These are phyloP conservation scores for Rhinichthys osculus DNA, from an alignment of 2,797 vertebrate genomes.

Conservation along the genomic window DNA sequence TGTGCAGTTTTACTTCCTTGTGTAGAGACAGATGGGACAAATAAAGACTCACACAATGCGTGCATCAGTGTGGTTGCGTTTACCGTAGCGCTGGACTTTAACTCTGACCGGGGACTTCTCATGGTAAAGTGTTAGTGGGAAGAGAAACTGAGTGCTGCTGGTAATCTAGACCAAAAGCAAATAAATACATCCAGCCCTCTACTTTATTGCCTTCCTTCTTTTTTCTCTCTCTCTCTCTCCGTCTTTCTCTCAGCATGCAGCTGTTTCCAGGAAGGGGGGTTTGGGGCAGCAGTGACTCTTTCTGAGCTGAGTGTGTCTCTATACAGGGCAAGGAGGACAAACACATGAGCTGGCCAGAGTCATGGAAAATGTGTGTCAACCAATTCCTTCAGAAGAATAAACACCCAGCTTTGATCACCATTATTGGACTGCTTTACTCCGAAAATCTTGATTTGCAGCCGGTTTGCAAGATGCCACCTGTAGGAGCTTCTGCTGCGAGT, in stretches of 20 bases:
- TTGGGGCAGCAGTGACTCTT: slow-evolving; percentile 1
- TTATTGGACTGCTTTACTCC: slow-evolving; percentile 23
- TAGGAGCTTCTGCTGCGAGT: not conserved
- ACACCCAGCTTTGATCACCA: slow-evolving; percentile 37
- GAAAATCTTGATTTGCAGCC: not conserved
- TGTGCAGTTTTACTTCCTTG: slow-evolving; percentile 16
- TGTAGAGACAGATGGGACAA: slow-evolving; percentile 1
- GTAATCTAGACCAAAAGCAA: slow-evolving; percentile 54
- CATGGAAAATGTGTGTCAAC: slow-evolving; percentile 70
- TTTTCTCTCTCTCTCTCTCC: slow-evolving; percentile 50
- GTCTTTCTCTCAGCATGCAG: slow-evolving; percentile 54
- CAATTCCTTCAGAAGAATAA: slow-evolving; percentile 39
- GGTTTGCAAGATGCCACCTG: slow-evolving; percentile 18
- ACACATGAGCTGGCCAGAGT: slow-evolving; percentile 58
- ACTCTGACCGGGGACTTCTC: slow-evolving; percentile 25
- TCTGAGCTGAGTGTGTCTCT: slow-evolving; percentile 8
- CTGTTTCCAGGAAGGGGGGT: slow-evolving; percentile 53
- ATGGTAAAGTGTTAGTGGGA: slow-evolving; percentile 41
- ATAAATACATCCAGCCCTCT: slow-evolving; percentile 44
- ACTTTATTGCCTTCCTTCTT: slow-evolving; percentile 43
- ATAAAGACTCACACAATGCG: not conserved
- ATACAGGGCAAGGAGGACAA: slow-evolving; percentile 41
- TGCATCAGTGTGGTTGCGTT: slow-evolving; percentile 1
- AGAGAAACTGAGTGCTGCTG: slow-evolving; percentile 56
- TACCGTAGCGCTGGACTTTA: not conserved